phyloP scores from a whole-genome alignment of 2,888 invertebrate species.

The Nezara viridula region DNA sequence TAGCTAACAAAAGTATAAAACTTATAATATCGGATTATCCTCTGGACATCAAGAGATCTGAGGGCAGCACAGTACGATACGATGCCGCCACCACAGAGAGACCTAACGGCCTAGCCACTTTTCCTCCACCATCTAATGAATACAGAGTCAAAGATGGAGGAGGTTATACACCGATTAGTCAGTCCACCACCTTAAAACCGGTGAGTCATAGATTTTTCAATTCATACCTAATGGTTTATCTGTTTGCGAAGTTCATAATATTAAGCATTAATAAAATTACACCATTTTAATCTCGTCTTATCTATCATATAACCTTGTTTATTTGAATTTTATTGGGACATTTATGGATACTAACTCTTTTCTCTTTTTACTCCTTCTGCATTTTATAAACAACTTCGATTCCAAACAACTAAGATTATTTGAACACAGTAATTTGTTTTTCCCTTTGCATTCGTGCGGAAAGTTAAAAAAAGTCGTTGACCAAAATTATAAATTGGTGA shows the following conservation, averaged over 20 bases:
- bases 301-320: not conserved
- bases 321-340: not conserved
- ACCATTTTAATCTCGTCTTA: not conserved
- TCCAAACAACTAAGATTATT: not conserved
- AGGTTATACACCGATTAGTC: not conserved
- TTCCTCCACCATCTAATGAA: not conserved
- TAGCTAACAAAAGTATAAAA: not conserved
- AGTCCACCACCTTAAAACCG: not conserved
- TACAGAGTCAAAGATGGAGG: not conserved
- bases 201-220: constrained; percentile 37
- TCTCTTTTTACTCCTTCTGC: not conserved
- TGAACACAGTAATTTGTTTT: not conserved
- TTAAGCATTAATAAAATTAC: not conserved
- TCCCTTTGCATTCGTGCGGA: too few species aligned
- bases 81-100: not conserved
- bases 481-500: too few species aligned
- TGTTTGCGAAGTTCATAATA: not conserved
- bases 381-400: not conserved
- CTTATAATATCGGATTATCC: not conserved
- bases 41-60: not conserved
- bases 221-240: not conserved
- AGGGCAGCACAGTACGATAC: not conserved
- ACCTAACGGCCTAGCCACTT: not conserved
- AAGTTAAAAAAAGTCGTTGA: too few species aligned
- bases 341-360: not conserved